These are phyloP conservation scores for Zaprionus ghesquierei DNA, from an alignment of 1,140 invertebrate species.

Conservation along the genomic window DNA sequence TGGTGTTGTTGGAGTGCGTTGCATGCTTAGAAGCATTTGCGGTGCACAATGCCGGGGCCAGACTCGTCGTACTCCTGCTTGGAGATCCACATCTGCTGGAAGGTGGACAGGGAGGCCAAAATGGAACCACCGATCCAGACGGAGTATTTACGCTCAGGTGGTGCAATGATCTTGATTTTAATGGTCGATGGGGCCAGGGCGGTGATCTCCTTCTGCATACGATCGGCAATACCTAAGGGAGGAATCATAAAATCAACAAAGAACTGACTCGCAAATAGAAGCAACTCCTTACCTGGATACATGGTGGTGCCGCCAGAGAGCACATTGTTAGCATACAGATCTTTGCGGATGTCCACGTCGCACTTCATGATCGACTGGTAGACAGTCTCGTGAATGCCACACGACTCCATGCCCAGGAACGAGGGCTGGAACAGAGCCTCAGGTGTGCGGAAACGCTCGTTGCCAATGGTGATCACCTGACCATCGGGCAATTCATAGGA, in stretches of 20 bases:
- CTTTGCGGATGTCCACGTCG: conserved; percentile 95
- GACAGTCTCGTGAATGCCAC: conserved; percentile 95
- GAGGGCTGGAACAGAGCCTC: conserved; percentile 96
- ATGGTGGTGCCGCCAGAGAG: conserved; percentile 95
- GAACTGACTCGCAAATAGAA: not conserved
- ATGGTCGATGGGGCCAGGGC: conserved; percentile 93
- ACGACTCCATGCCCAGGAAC: conserved; percentile 95
- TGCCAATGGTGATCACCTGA: conserved; percentile 95
- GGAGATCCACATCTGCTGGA: conserved; percentile 94
- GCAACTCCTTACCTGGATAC: conserved; percentile 88
- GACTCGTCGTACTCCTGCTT: conserved; percentile 91
- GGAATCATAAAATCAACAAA: not conserved
- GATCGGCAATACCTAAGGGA: conserved; percentile 89
- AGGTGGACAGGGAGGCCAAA: conserved; percentile 91
- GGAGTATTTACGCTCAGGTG: conserved; percentile 95
- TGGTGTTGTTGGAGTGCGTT: not conserved
- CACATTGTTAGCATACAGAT: conserved; percentile 96
- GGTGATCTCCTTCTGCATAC: conserved; percentile 96
- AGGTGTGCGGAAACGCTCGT: conserved; percentile 96
- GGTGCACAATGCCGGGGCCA: conserved; percentile 87
- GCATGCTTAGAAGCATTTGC: conserved; percentile 87
- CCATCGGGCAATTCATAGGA: conserved; percentile 94
- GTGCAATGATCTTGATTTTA: conserved; percentile 98
- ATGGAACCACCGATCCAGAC: conserved; percentile 93
- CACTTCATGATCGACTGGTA: conserved; percentile 98